Evolutionary conservation across 2,797 vertebrate genomes (phyloP).

Genomic region (Chrosomus eos): DNA sequence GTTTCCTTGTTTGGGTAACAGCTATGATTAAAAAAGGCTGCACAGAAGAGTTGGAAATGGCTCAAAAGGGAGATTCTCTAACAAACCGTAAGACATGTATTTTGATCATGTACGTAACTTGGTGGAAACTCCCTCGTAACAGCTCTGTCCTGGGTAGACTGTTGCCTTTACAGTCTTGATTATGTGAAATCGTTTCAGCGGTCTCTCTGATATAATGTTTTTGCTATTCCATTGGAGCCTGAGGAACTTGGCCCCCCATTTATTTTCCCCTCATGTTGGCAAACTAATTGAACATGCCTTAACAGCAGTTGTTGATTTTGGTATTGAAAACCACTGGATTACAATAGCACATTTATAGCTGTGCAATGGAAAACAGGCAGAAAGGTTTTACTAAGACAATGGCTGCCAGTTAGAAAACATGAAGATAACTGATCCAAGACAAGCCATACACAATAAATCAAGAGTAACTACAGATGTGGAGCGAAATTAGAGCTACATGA

Average conservation of each 20-base stretch:
- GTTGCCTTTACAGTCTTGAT: constrained; percentile 67
- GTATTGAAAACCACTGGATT: constrained; percentile 58
- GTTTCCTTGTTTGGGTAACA: constrained; percentile 23
- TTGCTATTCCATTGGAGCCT: constrained; percentile 65
- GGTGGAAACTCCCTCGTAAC: constrained; percentile 51
- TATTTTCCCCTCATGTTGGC: constrained; percentile 72
- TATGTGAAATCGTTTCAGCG: constrained; percentile 67
- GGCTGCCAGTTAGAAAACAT: constrained; percentile 39
- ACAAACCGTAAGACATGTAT: constrained; percentile 4
- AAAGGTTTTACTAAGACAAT: constrained; percentile 38
- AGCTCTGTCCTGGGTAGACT: constrained; percentile 55
- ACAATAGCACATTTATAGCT: constrained; percentile 54
- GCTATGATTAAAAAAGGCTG: constrained; percentile 7
- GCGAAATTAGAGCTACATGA: constrained; percentile 1
- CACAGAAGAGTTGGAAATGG: neutral
- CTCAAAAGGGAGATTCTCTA: constrained; percentile 29
- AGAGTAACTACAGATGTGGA: constrained; percentile 36
- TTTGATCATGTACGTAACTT: neutral
- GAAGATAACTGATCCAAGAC: constrained; percentile 21
- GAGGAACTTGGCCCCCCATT: constrained; percentile 71
- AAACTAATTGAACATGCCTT: constrained; percentile 64
- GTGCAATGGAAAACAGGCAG: constrained; percentile 42
- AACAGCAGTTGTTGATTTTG: constrained; percentile 77
- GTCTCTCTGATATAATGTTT: constrained; percentile 64
- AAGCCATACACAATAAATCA: constrained; percentile 37